Percentiles rank a stretch among this genome's conserved stretches.
These are phyloP conservation scores for Megastigmus dorsalis DNA, from an alignment of 2,888 invertebrate species.

Conservation along the genomic window DNA sequence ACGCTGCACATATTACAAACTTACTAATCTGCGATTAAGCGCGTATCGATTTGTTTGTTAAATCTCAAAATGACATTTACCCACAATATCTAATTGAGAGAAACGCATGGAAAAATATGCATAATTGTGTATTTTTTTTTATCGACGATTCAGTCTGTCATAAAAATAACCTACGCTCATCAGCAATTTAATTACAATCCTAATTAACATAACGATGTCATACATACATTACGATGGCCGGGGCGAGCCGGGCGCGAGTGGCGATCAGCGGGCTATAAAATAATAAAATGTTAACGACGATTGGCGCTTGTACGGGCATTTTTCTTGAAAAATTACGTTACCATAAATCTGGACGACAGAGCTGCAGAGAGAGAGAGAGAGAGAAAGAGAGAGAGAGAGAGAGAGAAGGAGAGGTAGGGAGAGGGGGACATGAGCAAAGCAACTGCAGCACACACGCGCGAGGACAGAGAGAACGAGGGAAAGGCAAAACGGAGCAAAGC, in stretches of 20 bases:
- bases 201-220: conserved; percentile 50
- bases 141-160: neutral
- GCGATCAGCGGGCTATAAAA: conserved; percentile 51
- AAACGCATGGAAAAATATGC: conserved; percentile 20
- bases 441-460: too few species aligned
- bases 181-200: conserved; percentile 49
- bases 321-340: conserved; percentile 47
- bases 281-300: conserved; percentile 54
- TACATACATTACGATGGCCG: conserved; percentile 41
- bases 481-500: neutral
- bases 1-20: too few species aligned
- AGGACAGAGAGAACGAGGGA: neutral
- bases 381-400: neutral
- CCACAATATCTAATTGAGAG: neutral
- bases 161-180: conserved; percentile 33
- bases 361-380: neutral
- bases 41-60: neutral
- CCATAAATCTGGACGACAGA: conserved; percentile 49
- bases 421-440: too few species aligned
- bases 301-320: conserved; percentile 46
- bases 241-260: conserved; percentile 1
- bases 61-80: neutral
- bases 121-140: too few species aligned
- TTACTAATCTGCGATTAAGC: too few species aligned
- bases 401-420: neutral